Percentiles rank a stretch among this genome's conserved stretches.
Conservation (phyloP, 2,888 invertebrate species). For the Lymantria dispar region DNA sequence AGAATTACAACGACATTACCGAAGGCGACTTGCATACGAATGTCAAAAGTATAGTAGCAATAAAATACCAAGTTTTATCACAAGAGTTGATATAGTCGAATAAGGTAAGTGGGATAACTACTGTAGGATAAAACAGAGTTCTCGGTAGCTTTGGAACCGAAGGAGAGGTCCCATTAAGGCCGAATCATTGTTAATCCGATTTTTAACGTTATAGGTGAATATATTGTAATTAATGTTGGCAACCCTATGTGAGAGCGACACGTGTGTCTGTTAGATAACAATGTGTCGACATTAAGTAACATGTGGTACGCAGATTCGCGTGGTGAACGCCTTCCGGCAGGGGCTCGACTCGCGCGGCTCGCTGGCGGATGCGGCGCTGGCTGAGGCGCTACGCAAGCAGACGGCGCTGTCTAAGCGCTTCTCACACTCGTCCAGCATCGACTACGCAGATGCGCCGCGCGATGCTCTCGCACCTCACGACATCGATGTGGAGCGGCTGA, state of each 20-base stretch:
- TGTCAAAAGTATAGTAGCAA: too few relatives aligned
- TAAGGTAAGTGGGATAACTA: too few relatives aligned
- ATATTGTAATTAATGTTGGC: background rate
- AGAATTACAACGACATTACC: too few relatives aligned
- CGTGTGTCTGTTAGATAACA: background rate
- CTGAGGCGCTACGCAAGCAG: constrained; percentile 96
- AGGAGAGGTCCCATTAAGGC: too few relatives aligned
- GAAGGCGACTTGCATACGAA: too few relatives aligned
- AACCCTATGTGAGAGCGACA: background rate
- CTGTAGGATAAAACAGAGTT: too few relatives aligned
- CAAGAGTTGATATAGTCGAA: too few relatives aligned
- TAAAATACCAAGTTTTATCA: too few relatives aligned
- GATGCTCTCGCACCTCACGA: constrained; percentile 94
- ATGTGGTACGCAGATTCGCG: constrained; percentile 94
- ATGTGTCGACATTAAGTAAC: constrained; percentile 10
- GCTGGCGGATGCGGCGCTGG: constrained; percentile 95
- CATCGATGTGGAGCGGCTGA: constrained; percentile 95
- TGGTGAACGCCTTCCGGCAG: constrained; percentile 99
- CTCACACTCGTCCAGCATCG: constrained; percentile 94
- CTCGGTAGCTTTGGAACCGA: too few relatives aligned
- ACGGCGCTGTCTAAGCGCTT: constrained; percentile 95
- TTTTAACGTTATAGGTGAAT: too few relatives aligned
- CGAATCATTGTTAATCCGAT: too few relatives aligned
- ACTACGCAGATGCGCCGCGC: constrained; percentile 84
- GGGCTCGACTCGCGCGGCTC: constrained; percentile 98